Evolutionary conservation across 92 coral and sea anemone species (phyloP).

Genomic region (Parazoanthus swiftii): DNA sequence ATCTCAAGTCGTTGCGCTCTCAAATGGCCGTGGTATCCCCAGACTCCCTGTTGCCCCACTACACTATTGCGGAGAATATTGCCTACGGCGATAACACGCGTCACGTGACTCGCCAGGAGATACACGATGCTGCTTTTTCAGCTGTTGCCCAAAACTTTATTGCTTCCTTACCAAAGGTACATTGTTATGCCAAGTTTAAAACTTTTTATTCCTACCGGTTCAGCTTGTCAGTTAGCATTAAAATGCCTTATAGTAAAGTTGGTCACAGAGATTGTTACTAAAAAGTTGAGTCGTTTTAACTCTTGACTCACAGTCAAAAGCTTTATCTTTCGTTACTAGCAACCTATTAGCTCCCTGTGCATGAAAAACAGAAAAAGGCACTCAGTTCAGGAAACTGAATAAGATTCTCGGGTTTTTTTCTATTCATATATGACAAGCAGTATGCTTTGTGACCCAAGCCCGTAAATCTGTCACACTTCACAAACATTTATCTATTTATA

Average conservation of each 20-base stretch:
- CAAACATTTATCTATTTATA: too few relatives aligned
- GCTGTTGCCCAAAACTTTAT: constrained; percentile 75
- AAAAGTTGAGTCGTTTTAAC: neutral
- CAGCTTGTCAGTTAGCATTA: neutral
- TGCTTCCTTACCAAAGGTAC: constrained; percentile 66
- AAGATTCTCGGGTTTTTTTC: too few relatives aligned
- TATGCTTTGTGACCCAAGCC: neutral
- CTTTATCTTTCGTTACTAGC: neutral
- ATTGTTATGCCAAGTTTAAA: neutral
- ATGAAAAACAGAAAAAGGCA: neutral
- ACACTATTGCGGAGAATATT: constrained; percentile 77
- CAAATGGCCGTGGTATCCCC: constrained; percentile 84
- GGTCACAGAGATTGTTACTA: neutral
- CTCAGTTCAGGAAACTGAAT: neutral
- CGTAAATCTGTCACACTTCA: neutral
- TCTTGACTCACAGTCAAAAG: too few relatives aligned
- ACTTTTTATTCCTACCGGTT: neutral
- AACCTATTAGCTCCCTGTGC: neutral
- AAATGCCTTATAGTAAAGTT: neutral
- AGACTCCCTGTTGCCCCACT: constrained; percentile 66
- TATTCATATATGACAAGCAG: neutral
- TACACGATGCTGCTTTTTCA: constrained; percentile 69
- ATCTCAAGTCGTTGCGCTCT: constrained; percentile 75
- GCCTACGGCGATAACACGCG: constrained; percentile 72
- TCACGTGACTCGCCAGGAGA: constrained; percentile 52